Conservation (phyloP, 2,113 vertebrate genomes). For the Pseudonaja textilis region DNA sequence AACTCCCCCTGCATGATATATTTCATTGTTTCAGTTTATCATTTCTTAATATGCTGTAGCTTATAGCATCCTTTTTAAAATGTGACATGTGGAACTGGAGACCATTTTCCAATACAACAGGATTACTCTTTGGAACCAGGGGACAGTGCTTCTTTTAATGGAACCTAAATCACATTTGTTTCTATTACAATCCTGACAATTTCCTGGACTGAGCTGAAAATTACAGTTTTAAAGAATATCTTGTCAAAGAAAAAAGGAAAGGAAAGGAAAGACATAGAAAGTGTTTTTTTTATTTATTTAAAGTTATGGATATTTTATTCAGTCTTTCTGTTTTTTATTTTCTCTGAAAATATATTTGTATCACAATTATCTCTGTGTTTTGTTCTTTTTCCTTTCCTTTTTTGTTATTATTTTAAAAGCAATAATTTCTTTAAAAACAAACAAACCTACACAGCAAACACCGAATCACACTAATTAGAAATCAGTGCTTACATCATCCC, state of each 20-base stretch:
- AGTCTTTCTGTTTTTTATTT: not conserved
- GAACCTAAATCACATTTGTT: not conserved
- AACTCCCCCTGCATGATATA: not conserved
- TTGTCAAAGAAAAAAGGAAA: not conserved
- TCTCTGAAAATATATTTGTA: not conserved
- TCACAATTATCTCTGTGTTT: not conserved
- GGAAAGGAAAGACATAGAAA: not conserved
- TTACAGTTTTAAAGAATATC: not conserved
- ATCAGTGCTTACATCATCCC: not conserved
- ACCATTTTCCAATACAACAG: not conserved
- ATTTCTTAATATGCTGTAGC: not conserved
- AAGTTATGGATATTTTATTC: not conserved
- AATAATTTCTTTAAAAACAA: not conserved
- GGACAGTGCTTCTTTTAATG: not conserved
- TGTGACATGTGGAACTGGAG: not conserved
- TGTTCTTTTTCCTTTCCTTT: not conserved
- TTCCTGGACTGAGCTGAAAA: not conserved
- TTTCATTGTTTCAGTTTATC: not conserved
- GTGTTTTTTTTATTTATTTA: not conserved
- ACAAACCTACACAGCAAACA: not conserved
- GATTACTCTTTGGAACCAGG: not conserved
- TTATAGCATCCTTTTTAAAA: not conserved
- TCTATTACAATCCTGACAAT: not conserved
- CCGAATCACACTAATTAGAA: not conserved
- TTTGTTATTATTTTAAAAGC: not conserved